A percentile compares a stretch with the other conserved stretches of the same genome.
phyloP scores from a whole-genome alignment of 2,888 invertebrate genomes.

The Sphaeridia pumilis region DNA sequence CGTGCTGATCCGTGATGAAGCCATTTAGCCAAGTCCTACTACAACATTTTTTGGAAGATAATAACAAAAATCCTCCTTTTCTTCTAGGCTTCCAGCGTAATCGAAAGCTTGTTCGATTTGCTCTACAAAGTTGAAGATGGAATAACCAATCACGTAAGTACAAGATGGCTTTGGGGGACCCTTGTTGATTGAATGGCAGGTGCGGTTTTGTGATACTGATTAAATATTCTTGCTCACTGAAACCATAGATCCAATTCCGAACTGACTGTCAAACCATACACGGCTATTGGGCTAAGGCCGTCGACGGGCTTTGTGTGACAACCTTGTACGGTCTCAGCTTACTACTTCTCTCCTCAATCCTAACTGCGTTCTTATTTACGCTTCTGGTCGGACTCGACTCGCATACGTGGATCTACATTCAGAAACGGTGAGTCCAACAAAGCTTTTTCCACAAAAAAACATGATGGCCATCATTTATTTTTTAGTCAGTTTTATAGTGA shows the following conservation, averaged over 20 bases:
- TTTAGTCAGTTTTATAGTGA: no score
- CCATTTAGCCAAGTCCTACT: no score
- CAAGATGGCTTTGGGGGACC: background rate
- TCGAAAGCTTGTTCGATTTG: conserved; percentile 32
- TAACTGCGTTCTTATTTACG: conserved; percentile 79
- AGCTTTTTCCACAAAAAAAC: background rate
- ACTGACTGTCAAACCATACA: conserved; percentile 33
- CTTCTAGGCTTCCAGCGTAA: conserved; percentile 21
- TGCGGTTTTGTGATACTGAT: conserved; percentile 4
- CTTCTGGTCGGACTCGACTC: conserved; percentile 88
- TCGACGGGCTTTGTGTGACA: conserved; percentile 31
- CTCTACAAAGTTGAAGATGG: conserved; percentile 31
- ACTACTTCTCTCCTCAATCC: conserved; percentile 72
- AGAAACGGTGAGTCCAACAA: conserved; percentile 55
- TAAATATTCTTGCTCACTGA: background rate
- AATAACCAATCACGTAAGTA: conserved; percentile 19
- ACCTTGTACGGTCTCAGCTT: conserved; percentile 56
- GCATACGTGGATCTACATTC: conserved; percentile 92
- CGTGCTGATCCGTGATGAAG: no score
- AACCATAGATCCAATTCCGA: conserved; percentile 28
- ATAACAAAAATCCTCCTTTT: background rate
- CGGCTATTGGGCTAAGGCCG: conserved; percentile 28
- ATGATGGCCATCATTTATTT: no score
- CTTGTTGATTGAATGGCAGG: conserved; percentile 1
- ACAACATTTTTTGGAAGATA: no score